Conservation (phyloP, 2,888 invertebrate genomes). For the Caenorhabditis sp. region DNA sequence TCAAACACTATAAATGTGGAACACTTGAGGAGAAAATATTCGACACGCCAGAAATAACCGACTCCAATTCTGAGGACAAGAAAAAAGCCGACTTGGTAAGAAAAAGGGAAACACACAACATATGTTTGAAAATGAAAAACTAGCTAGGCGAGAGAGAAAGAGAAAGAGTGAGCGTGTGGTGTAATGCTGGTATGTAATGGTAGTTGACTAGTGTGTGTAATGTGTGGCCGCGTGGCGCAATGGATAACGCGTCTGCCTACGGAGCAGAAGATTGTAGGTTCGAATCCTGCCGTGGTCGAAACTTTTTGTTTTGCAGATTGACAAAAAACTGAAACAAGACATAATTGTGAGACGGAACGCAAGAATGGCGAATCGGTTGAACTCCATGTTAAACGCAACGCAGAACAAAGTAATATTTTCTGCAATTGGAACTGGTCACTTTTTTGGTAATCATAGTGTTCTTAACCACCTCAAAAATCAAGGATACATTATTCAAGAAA, state of each 20-base stretch:
- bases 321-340: constrained; percentile 74
- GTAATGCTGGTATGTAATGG: background rate
- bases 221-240: constrained; percentile 63
- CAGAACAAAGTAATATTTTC: constrained; percentile 74
- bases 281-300: constrained; percentile 70
- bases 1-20: constrained; percentile 56
- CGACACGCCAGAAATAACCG: constrained; percentile 28
- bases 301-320: constrained; percentile 66
- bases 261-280: constrained; percentile 72
- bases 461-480: constrained; percentile 33
- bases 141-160: background rate
- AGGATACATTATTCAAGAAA: constrained; percentile 37
- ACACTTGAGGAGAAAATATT: constrained; percentile 49
- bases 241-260: constrained; percentile 71
- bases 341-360: constrained; percentile 75
- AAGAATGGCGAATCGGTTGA: constrained; percentile 74
- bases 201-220: background rate
- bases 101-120: background rate
- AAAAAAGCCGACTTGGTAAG: constrained; percentile 32
- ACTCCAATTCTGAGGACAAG: constrained; percentile 10
- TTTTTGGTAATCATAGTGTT: constrained; percentile 49
- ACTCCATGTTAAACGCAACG: constrained; percentile 72
- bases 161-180: background rate
- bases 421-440: constrained; percentile 75
- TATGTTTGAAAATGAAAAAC: background rate